Evolutionary conservation across 2,113 vertebrate genomes (phyloP).

Genomic region (Solea solea): DNA sequence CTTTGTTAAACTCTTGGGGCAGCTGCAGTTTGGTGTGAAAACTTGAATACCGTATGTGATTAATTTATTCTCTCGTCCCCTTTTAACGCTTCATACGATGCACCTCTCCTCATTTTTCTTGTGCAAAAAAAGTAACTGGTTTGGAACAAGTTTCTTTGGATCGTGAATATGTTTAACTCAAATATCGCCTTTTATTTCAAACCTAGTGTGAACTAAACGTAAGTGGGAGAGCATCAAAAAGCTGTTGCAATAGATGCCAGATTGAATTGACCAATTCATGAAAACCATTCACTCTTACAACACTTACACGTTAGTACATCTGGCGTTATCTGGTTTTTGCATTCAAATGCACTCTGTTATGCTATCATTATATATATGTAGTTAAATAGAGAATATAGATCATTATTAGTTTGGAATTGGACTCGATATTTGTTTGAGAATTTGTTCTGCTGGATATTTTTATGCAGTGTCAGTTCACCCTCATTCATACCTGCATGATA

Average conservation of each 20-base stretch:
- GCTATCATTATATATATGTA: too few relatives aligned
- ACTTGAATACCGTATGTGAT: too few relatives aligned
- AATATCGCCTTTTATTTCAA: not conserved
- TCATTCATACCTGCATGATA: conserved; percentile 16
- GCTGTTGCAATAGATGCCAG: not conserved
- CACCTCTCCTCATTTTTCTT: too few relatives aligned
- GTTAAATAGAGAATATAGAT: conserved; percentile 15
- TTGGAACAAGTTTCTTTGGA: too few relatives aligned
- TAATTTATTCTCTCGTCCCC: too few relatives aligned
- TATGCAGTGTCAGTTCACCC: not conserved
- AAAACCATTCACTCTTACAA: not conserved
- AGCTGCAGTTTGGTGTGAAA: too few relatives aligned
- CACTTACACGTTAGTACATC: not conserved
- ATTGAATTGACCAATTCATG: not conserved
- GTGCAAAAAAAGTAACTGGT: too few relatives aligned
- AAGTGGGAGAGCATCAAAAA: not conserved
- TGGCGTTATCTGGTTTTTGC: not conserved
- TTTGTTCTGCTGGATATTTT: conserved; percentile 23
- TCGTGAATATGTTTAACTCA: not conserved
- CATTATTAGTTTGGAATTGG: not conserved
- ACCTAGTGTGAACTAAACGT: not conserved
- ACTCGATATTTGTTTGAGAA: not conserved
- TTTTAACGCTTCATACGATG: too few relatives aligned
- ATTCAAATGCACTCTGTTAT: too few relatives aligned
- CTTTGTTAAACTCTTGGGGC: too few relatives aligned